Base-by-base conservation (phyloP, 2,113 vertebrate species). In the Gymnorhina tibicen region DNA sequence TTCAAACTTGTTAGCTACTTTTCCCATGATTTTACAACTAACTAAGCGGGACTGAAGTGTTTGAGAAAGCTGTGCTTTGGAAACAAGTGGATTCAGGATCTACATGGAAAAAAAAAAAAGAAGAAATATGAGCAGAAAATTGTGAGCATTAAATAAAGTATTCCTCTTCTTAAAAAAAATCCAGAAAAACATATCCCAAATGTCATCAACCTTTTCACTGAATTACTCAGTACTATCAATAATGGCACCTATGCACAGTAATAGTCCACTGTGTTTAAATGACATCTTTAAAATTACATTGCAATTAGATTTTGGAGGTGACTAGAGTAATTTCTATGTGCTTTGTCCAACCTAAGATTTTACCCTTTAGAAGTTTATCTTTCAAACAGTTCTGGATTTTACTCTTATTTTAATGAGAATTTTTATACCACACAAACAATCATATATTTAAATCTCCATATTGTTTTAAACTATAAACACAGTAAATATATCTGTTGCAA, bases 1-100 rank as follows among this genome's bases (percentile, higher is more conserved):
- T 97, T 99, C 99, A 97, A 99, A 99, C 97, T 99, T 99, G 95
- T 97, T 98, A 95, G 98, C 98, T 85, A 99, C 97, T 98, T 99
- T 99, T 90, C 99, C 99, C 96, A 99, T 97, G 97, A 99, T 99
- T 91, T 98, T 99, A 98, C 99, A 99, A 97, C 98, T 99, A 96
- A 99, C 97, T 97, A 99, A 97, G 78, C 99, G 99, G 69, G 98
- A 98, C 83, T 99, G 99, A 83, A 99, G 96, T 28, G 98, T 98
- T 97, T 99, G 99, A 74, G 99, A 99, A 96, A 99, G 97, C 68
- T 99, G 99, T 87, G 98, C 98, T 97, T 99, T 99, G 72, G 98
- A 98, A 91, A 99, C 98, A 93, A 99, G 98, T 83, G 99, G 98
- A 95, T 98, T 99, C 97, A 99, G 97, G 89, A 99, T 99, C 99